Percentiles rank a stretch among this genome's conserved stretches.
Conservation (phyloP, 2,888 invertebrate genomes). For the Tenthredo livida region DNA sequence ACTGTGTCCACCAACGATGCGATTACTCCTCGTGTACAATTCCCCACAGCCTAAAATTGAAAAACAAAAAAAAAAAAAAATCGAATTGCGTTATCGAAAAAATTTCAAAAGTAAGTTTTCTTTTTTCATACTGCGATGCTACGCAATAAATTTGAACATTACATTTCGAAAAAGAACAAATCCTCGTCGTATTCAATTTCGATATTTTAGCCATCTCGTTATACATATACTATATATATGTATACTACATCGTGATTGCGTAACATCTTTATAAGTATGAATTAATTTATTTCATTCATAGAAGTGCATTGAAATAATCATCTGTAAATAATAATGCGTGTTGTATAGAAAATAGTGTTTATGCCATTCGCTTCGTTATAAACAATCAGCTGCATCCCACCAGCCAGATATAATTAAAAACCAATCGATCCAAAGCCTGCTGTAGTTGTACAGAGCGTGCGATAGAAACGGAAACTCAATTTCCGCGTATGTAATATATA, state of each 20-base stretch:
- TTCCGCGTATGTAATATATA: not conserved
- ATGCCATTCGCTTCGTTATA: not conserved
- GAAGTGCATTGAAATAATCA: not conserved
- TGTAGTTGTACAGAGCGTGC: not conserved
- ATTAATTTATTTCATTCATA: not conserved
- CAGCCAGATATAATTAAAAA: not conserved
- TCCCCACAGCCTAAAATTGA: conserved; percentile 91
- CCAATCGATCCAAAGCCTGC: not conserved
- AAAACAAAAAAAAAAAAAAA: conserved; percentile 77
- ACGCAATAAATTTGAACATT: conserved; percentile 3
- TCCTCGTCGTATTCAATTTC: not conserved
- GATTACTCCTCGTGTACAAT: conserved; percentile 90
- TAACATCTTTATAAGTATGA: not conserved
- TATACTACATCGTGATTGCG: not conserved
- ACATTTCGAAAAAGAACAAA: not conserved
- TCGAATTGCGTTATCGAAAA: conserved; percentile 41
- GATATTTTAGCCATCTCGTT: not conserved
- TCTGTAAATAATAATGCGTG: not conserved
- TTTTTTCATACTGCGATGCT: not conserved
- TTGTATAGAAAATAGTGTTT: not conserved
- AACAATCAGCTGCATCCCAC: not conserved
- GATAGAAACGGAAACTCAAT: not conserved
- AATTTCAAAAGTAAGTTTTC: not conserved
- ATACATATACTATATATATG: not conserved
- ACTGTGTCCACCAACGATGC: conserved; percentile 95